Evolutionary conservation across 2,888 invertebrate genomes (phyloP).

Genomic region (Lacanobia wlatinum): DNA sequence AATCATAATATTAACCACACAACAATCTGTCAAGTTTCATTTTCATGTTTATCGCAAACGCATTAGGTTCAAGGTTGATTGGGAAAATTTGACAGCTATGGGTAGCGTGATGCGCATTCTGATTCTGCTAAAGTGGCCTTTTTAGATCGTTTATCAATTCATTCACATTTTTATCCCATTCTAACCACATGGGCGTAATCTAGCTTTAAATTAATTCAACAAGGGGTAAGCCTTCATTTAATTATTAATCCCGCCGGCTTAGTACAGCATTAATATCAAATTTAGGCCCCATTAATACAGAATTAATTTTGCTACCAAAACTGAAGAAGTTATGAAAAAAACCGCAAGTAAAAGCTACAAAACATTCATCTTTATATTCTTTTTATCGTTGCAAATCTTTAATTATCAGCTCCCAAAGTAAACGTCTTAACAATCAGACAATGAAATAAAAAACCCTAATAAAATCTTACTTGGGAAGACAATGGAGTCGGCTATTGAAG

Average conservation of each 20-base stretch:
- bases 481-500: conserved; percentile 49
- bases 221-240: neutral
- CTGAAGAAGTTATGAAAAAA: neutral
- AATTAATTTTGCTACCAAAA: neutral
- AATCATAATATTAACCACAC: too few relatives aligned
- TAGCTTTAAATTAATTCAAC: conserved; percentile 25
- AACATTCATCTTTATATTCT: neutral
- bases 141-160: neutral
- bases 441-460: conserved; percentile 37
- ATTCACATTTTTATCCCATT: neutral
- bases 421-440: conserved; percentile 19
- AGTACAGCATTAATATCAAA: conserved; percentile 4
- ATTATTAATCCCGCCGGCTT: neutral
- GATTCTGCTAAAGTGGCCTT: too few relatives aligned
- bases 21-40: too few relatives aligned
- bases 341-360: neutral
- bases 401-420: conserved; percentile 17
- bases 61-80: too few relatives aligned
- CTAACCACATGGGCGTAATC: neutral
- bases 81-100: too few relatives aligned
- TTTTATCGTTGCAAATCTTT: neutral
- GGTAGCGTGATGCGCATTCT: too few relatives aligned
- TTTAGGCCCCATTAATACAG: neutral
- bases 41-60: too few relatives aligned
- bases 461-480: conserved; percentile 37